These are phyloP conservation scores for Saccostrea echinata DNA, from an alignment of 1,140 invertebrate genomes.

Conservation along the genomic window DNA sequence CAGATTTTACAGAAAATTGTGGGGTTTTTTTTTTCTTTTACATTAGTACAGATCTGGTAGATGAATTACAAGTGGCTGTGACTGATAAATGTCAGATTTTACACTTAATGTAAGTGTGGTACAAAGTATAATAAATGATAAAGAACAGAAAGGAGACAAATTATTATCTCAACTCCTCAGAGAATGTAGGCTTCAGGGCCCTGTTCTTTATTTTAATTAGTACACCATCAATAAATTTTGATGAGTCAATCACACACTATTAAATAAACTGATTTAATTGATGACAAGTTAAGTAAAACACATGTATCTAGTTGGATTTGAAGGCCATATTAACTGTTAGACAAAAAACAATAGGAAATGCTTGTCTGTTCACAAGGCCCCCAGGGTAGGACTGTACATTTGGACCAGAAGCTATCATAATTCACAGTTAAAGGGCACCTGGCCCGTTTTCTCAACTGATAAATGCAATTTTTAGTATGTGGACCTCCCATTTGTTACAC, in stretches of 20 bases:
- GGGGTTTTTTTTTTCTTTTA: background rate
- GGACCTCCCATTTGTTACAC: conserved; percentile 35
- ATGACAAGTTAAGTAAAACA: background rate
- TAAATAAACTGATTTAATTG: conserved; percentile 12
- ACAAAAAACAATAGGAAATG: conserved; percentile 30
- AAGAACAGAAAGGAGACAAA: background rate
- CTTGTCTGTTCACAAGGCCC: background rate
- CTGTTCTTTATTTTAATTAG: background rate
- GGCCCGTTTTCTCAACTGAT: conserved; percentile 16
- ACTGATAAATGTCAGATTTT: background rate
- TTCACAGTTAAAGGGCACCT: conserved; percentile 27
- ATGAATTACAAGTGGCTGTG: background rate
- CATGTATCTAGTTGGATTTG: background rate
- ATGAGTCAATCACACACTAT: conserved; percentile 5
- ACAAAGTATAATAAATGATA: background rate
- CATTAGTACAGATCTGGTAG: background rate
- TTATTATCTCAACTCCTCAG: background rate
- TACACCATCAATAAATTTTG: background rate
- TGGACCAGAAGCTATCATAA: conserved; percentile 34
- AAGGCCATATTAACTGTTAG: conserved; percentile 16
- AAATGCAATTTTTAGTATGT: background rate
- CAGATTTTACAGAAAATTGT: background rate
- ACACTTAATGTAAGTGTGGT: background rate
- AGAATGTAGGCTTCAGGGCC: background rate
- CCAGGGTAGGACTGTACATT: conserved; percentile 17